Percentiles rank a stretch among this genome's conserved stretches.
These are phyloP conservation scores for Xestia sexstrigata DNA, from an alignment of 2,888 invertebrate species.

Conservation along the genomic window DNA sequence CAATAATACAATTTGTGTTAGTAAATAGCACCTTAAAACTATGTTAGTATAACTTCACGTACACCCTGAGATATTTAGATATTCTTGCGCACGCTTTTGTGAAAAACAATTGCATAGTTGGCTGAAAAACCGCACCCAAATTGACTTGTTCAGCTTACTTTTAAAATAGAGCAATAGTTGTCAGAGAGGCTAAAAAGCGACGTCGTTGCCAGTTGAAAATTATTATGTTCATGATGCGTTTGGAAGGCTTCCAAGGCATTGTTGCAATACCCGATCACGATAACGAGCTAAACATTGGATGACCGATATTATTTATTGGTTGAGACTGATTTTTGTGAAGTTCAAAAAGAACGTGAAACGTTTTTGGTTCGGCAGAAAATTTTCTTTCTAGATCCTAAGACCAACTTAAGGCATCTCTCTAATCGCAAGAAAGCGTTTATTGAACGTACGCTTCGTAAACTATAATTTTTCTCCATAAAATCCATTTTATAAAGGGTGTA, in stretches of 20 bases:
- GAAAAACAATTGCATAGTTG: neutral
- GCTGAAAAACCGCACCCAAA: neutral
- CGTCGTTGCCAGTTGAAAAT: conserved; percentile 56
- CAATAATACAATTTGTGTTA: neutral
- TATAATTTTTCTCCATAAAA: no score
- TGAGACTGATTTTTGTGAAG: conserved; percentile 10
- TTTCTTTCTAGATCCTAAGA: neutral
- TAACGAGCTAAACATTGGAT: conserved; percentile 42
- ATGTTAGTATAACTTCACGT: neutral
- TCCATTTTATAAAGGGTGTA: no score
- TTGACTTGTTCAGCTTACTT: conserved; percentile 20
- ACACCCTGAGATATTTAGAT: neutral
- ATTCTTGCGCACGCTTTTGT: neutral
- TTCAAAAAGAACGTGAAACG: neutral
- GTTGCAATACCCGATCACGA: conserved; percentile 62
- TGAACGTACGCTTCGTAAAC: no score
- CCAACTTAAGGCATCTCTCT: neutral
- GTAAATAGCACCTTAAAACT: neutral
- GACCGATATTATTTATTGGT: conserved; percentile 42
- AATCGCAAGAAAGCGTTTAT: neutral
- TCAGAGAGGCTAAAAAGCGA: conserved; percentile 39
- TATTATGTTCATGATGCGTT: conserved; percentile 67
- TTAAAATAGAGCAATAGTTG: conserved; percentile 37
- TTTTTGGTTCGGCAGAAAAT: neutral
- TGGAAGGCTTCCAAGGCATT: conserved; percentile 70